phyloP scores from a whole-genome alignment of 1,140 invertebrate species.

The Phthorimaea operculella region DNA sequence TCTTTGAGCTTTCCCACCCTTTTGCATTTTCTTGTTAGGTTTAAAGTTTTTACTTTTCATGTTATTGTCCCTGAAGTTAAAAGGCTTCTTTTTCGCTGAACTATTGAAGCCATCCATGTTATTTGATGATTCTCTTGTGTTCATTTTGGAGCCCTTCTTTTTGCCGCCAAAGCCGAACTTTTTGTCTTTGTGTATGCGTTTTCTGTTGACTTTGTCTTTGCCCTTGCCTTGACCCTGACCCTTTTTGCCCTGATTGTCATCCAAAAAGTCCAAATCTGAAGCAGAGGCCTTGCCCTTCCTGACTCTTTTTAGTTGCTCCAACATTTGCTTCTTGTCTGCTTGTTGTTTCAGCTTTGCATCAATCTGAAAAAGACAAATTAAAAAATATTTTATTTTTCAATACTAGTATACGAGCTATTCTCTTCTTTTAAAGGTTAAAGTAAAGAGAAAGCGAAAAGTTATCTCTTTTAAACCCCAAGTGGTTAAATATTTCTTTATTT shows the following conservation, averaged over 20 bases:
- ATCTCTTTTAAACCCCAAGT: too few relatives aligned
- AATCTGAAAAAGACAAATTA: constrained; percentile 71
- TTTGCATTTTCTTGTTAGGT: constrained; percentile 34
- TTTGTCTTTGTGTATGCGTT: constrained; percentile 79
- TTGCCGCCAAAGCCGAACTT: constrained; percentile 97
- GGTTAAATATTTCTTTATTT: too few relatives aligned
- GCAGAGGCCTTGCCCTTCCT: constrained; percentile 79
- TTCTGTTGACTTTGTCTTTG: constrained; percentile 68
- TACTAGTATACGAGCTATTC: neutral
- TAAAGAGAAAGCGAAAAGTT: too few relatives aligned
- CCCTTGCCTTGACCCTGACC: constrained; percentile 52
- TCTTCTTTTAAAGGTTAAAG: too few relatives aligned
- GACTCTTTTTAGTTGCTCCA: constrained; percentile 88
- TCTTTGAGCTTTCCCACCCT: constrained; percentile 51
- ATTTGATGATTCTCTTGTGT: constrained; percentile 83
- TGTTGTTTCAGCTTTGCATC: constrained; percentile 84
- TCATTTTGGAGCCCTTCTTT: constrained; percentile 90
- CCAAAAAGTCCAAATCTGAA: constrained; percentile 82
- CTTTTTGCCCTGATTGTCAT: constrained; percentile 68
- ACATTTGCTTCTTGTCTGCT: constrained; percentile 80
- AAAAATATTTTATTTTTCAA: constrained; percentile 4
- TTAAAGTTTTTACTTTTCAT: constrained; percentile 47
- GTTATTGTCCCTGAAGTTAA: constrained; percentile 23
- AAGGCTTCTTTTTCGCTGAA: constrained; percentile 55
- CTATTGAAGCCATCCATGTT: constrained; percentile 73